These are phyloP conservation scores for Tipula lateralis DNA, from an alignment of 2,888 invertebrate species.

Conservation along the genomic window DNA sequence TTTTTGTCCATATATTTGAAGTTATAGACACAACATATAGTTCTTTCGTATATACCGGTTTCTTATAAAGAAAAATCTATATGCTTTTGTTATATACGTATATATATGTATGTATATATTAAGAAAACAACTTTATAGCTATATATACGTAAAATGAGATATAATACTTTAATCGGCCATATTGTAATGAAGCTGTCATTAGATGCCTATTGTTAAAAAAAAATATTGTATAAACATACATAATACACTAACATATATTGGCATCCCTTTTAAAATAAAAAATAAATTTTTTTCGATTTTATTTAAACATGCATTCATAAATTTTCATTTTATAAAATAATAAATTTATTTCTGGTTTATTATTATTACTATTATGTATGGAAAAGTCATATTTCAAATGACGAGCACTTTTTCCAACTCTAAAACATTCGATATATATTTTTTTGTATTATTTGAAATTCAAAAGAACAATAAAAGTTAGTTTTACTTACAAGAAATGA, in stretches of 20 bases:
- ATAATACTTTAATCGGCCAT: conserved; percentile 11
- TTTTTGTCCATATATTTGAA: not conserved
- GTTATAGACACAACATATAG: not conserved
- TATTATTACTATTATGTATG: not conserved
- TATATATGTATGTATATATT: not conserved
- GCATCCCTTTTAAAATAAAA: conserved; percentile 9
- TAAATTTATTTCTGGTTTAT: not conserved
- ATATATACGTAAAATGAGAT: not conserved
- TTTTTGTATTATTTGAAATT: conserved; percentile 20
- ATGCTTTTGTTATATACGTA: not conserved
- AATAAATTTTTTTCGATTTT: not conserved
- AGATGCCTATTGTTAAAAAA: not conserved
- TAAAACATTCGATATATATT: not conserved
- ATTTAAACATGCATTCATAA: conserved; percentile 1
- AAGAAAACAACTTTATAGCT: not conserved
- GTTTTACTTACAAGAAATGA: conserved; percentile 11
- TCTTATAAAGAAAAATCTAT: not conserved
- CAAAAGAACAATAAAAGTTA: conserved; percentile 19
- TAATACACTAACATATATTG: not conserved
- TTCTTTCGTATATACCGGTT: not conserved
- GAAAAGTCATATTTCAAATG: conserved; percentile 30
- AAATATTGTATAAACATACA: not conserved
- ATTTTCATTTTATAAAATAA: conserved; percentile 11
- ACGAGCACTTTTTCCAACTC: conserved; percentile 27
- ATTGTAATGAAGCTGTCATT: conserved; percentile 19